Conservation (phyloP, 1,140 invertebrate species). For the Drosophila pruinosa region DNA sequence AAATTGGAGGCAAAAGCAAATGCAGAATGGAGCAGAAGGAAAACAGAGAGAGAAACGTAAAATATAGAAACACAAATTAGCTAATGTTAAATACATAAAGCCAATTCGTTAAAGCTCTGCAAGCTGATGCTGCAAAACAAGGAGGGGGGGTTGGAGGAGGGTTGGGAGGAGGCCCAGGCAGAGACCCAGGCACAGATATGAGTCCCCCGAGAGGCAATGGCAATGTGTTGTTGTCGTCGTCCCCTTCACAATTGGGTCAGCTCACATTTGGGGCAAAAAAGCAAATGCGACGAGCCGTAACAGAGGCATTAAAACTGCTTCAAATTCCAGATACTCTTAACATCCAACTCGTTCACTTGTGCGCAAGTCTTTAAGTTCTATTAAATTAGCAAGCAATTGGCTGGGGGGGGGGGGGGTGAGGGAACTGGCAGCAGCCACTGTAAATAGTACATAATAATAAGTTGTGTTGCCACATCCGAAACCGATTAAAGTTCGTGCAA, state of each 20-base stretch:
- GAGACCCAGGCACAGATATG: conserved; percentile 27
- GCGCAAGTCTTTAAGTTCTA: conserved; percentile 19
- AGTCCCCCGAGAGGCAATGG: conserved; percentile 25
- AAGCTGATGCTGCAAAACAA: background rate
- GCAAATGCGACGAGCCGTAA: conserved; percentile 64
- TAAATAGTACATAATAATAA: background rate
- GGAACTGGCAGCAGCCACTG: background rate
- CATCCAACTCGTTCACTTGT: background rate
- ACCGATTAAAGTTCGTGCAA: background rate
- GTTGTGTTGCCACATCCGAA: background rate
- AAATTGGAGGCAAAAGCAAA: conserved; percentile 29
- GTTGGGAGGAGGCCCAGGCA: background rate
- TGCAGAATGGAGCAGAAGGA: background rate
- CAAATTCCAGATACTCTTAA: conserved; percentile 44
- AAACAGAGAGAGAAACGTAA: background rate
- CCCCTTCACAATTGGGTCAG: conserved; percentile 67
- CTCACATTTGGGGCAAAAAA: conserved; percentile 69
- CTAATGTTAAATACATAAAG: conserved; percentile 72
- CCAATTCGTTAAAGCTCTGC: conserved; percentile 57
- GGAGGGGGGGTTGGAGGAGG: background rate
- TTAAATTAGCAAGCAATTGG: conserved; percentile 15
- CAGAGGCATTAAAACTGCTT: conserved; percentile 55
- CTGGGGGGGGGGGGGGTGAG: background rate
- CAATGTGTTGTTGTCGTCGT: conserved; percentile 11
- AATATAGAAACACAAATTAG: conserved; percentile 67